Evolutionary conservation across 1,140 invertebrate species (phyloP), one percentile per base, ranked within the genome.

Genomic region (Radopholus similis): DNA sequence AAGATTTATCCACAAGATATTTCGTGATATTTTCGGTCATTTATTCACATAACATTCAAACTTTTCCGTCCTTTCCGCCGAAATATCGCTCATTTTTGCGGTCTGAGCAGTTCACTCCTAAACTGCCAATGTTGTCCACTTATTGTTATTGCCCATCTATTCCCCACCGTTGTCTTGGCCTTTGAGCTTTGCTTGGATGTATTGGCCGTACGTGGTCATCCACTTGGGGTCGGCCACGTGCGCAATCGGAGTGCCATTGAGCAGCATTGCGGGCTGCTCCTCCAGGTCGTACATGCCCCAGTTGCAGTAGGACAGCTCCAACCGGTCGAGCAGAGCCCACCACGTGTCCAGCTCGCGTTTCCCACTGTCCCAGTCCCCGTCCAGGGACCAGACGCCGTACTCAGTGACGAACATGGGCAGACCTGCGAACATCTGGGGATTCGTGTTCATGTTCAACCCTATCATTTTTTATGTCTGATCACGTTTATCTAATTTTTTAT

Each of bases 331-430:
- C 3, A 63, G 26, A n/a, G 21, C 6, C 23, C 30, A 53, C 60
- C 60, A 63, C 34, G 26, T n/a, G 8, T 30, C 35, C 4, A 35
- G 23, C 11, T 40, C 21, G 13, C 1, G 13, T 32, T n/a, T 15
- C 30, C 51, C 23, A 6, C 15, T 18, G 15, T 11, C 15, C 8
- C 32, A 28, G 34, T n/a, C 23, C 18, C 59, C 59, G 49, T 42
- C n/a, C n/a, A 44, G 11, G 11, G 47, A 35, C 15, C 28, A 28
- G 2, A 34, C 23, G 9, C 38, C 44, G 9, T 63, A 63, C 51
- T 63, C 38, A 3, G 60, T 63, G 2, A 53, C 60, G 51, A 63
- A 63, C 30, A 63, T 53, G 2, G 37, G 42, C 0, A 42, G 18
- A 15, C 44, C 44, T 47, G 28, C 38, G 4, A 21, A 59, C 13